phyloP scores from a whole-genome alignment of 2,113 vertebrate genomes.

The Larimichthys crocea region DNA sequence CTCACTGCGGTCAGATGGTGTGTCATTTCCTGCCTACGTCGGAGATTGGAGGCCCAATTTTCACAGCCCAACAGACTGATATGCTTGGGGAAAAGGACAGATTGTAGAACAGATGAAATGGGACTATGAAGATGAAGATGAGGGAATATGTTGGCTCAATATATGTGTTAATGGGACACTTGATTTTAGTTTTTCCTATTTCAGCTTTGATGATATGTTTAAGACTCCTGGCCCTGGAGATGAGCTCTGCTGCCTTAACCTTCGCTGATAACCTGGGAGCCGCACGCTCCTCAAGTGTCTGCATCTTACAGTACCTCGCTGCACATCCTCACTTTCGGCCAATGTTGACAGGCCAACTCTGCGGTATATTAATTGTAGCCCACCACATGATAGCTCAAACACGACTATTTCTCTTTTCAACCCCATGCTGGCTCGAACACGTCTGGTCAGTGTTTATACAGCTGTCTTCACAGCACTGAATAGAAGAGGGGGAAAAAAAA shows the following conservation, averaged over 20 bases:
- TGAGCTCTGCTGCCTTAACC: conserved; percentile 39
- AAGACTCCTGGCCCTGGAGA: conserved; percentile 38
- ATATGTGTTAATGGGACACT: conserved; percentile 78
- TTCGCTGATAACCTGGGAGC: conserved; percentile 18
- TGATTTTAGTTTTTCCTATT: conserved; percentile 71
- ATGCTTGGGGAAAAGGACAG: conserved; percentile 65
- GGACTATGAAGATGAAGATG: conserved; percentile 73
- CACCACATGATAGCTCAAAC: conserved; percentile 1
- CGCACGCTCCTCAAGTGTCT: conserved; percentile 18
- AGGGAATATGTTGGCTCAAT: conserved; percentile 61
- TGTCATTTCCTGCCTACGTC: conserved; percentile 78
- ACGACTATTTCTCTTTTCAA: conserved; percentile 24
- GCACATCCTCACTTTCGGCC: conserved; percentile 15
- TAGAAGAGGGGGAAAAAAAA: neutral
- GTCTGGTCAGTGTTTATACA: conserved; percentile 38
- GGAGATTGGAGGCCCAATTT: conserved; percentile 82
- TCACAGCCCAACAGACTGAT: conserved; percentile 75
- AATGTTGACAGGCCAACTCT: neutral
- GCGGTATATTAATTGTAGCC: conserved; percentile 22
- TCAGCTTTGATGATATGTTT: conserved; percentile 59
- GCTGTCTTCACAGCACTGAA: conserved; percentile 42
- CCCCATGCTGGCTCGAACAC: conserved; percentile 22
- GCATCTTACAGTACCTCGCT: neutral
- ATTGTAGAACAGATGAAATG: conserved; percentile 62
- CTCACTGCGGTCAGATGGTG: conserved; percentile 59